Conservation (phyloP, 2,888 invertebrate genomes). For the Rhagonycha fulva region DNA sequence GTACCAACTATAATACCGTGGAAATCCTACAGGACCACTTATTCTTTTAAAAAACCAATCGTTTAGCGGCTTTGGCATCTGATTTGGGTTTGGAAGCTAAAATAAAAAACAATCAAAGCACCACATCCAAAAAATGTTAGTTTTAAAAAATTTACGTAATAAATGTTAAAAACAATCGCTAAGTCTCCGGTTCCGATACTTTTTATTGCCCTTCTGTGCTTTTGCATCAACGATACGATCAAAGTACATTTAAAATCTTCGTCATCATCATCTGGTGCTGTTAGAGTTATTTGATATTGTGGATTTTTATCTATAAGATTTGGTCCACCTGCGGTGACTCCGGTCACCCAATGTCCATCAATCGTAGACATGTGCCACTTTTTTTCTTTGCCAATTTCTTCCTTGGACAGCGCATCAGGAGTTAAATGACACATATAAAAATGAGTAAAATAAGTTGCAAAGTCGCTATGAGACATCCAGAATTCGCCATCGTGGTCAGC, state of each 20-base stretch:
- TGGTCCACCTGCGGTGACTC: conserved; percentile 95
- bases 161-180: no score
- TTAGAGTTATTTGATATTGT: conserved; percentile 84
- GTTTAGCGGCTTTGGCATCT: conserved; percentile 74
- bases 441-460: conserved; percentile 76
- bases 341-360: conserved; percentile 91
- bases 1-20: conserved; percentile 88
- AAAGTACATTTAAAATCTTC: conserved; percentile 89
- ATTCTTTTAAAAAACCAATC: conserved; percentile 91
- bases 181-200: no score
- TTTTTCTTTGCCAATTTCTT: conserved; percentile 68
- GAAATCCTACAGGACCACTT: conserved; percentile 88
- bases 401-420: conserved; percentile 86
- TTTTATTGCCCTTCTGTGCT: conserved; percentile 91
- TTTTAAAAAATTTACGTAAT: no score
- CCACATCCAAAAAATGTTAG: no score
- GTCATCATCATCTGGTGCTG: conserved; percentile 80
- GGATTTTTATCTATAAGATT: conserved; percentile 93
- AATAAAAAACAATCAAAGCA: no score
- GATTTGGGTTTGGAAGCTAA: conserved; percentile 67
- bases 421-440: conserved; percentile 95
- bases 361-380: conserved; percentile 93
- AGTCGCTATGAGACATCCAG: conserved; percentile 96
- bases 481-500: conserved; percentile 96
- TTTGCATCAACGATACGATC: conserved; percentile 95